Base-by-base conservation (phyloP, 2,888 invertebrate species). In the Thereva nobilitata region DNA sequence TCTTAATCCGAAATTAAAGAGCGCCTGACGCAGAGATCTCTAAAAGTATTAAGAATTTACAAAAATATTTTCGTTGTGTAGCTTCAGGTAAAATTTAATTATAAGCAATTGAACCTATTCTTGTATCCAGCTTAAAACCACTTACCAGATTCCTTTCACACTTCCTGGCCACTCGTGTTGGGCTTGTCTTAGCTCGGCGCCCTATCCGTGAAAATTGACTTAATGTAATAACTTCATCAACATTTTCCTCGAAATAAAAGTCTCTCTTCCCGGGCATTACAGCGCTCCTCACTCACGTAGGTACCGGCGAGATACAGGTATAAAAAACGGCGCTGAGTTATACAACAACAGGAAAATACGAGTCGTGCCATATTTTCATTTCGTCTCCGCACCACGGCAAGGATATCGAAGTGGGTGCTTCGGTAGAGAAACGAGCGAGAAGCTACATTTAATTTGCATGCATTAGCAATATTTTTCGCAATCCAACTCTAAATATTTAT, bases 401-500 rank as follows among this genome's bases (percentile, higher is more conserved):
- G 23, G 23, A 23, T 42, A 42, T 41, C 45, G 12, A 10, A 23
- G 47, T 57, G 42, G 59, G 37, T 47, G 59, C 38, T 59, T 23
- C n/a, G 56, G 9, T 10, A 9, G 42, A 12, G 34, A 37, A 59
- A 37, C 37, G 47, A 42, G 59, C 47, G 47, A 57, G 65, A 54
- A 59, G 59, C 63, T 70, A 70, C 70, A 70, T 70, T 70, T 70
- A 70, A 70, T 70, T 70, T 70, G 67, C 70, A 70, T 70, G 67
- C 68, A 70, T 70, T 68, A 70, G 70, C 68, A 70, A 70, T 70
- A 70, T 68, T 70, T 70, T 70, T 59, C 50, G 67, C 68, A 70
- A 68, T 68, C 64, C 70, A 56, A 70, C 67, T 68, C 64, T 64
- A 61, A 68, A 68, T 67, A 70, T 68, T 68, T 70, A 68, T 70